Conservation (phyloP, 2,888 invertebrate genomes). For the Hydrotaea cyrtoneurina region DNA sequence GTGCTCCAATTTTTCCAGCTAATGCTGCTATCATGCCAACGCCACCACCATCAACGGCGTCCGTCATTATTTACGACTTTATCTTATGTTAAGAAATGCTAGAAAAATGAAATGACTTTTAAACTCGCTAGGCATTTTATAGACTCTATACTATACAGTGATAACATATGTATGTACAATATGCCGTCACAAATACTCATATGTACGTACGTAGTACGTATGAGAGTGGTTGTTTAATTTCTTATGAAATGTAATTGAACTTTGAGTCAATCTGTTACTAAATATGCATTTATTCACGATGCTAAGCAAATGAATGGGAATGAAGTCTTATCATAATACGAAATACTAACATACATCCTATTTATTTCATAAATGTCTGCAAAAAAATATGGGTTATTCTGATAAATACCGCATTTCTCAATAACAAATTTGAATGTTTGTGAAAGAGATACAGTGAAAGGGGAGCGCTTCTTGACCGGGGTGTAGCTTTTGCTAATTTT, state of each 20-base stretch:
- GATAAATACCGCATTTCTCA: no score
- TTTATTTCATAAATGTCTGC: neutral
- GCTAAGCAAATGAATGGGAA: neutral
- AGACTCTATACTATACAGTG: no score
- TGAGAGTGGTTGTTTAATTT: neutral
- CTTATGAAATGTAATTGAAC: conserved; percentile 2
- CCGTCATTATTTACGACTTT: conserved; percentile 39
- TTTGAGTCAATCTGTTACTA: conserved; percentile 5
- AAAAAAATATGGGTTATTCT: no score
- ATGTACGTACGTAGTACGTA: neutral
- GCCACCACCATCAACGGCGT: conserved; percentile 22
- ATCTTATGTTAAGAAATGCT: conserved; percentile 32
- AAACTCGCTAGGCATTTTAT: neutral
- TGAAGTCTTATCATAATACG: neutral
- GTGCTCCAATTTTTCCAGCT: conserved; percentile 82
- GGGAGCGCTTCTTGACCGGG: no score
- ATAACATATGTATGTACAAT: no score
- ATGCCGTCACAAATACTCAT: neutral
- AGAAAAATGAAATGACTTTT: conserved; percentile 40
- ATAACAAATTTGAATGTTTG: no score
- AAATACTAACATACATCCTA: no score
- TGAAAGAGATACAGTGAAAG: no score
- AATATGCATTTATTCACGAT: neutral
- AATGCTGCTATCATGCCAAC: conserved; percentile 71
- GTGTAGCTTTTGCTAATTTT: no score